A percentile compares a stretch with the other conserved stretches of the same genome.
These are phyloP conservation scores for Archips xylosteana DNA, from an alignment of 2,888 invertebrate species.

Conservation along the genomic window DNA sequence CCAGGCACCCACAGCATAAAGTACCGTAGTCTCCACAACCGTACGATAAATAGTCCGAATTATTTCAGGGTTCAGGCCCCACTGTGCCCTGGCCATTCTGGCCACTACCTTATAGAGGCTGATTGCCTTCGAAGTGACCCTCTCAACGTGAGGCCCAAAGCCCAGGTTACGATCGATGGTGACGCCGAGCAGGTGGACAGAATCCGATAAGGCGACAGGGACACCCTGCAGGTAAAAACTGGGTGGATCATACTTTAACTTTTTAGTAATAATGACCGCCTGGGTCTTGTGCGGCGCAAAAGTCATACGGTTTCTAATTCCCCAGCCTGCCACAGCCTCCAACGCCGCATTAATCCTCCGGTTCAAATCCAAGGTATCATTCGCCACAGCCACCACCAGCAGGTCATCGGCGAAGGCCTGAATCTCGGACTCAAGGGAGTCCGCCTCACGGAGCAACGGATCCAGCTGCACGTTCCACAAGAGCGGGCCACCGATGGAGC, in stretches of 20 bases:
- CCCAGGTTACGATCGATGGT: neutral
- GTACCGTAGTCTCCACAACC: neutral
- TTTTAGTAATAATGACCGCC: no score
- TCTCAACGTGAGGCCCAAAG: neutral
- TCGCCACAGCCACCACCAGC: neutral
- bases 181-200: constrained; percentile 29
- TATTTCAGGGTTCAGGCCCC: constrained; percentile 6
- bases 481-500: no score
- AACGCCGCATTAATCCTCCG: neutral
- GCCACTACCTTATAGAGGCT: neutral
- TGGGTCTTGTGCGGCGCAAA: neutral
- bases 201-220: accelerated
- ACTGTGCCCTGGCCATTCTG: constrained; percentile 12
- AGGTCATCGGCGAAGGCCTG: constrained; percentile 4
- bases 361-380: neutral
- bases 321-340: neutral
- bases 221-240: neutral
- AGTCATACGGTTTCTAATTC: neutral
- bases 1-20: neutral
- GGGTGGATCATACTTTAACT: neutral
- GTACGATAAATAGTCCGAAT: neutral
- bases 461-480: no score
- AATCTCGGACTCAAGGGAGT: neutral
- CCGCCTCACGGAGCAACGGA: no score
- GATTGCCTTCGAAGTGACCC: neutral